These are phyloP conservation scores for Tympanoctomys barrerae DNA, from an alignment of 2,797 vertebrate species.

Conservation along the genomic window DNA sequence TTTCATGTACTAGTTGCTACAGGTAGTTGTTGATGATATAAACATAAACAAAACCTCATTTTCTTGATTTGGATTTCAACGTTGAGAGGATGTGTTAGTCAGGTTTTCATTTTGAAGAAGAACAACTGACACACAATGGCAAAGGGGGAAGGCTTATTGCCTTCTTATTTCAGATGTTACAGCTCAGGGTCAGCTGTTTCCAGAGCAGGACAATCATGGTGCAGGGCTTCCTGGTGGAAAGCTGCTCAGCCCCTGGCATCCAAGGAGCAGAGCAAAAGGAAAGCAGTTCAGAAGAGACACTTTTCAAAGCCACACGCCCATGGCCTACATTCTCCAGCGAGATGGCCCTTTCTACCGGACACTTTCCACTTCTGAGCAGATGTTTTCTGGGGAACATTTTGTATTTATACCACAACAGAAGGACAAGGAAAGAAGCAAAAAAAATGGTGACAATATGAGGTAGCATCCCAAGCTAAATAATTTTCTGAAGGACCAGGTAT, in stretches of 20 bases:
- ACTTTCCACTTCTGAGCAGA: neutral
- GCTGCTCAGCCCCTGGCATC: neutral
- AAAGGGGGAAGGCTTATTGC: neutral
- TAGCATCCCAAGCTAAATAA: neutral
- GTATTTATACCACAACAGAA: neutral
- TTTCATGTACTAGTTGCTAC: neutral
- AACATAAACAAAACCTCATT: neutral
- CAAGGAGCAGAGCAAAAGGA: neutral
- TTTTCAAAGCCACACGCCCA: neutral
- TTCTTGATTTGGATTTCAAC: conserved; percentile 26
- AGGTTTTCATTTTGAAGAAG: neutral
- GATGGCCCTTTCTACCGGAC: neutral
- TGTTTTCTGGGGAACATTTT: neutral
- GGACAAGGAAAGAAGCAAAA: neutral
- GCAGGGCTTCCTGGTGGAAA: neutral
- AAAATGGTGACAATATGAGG: neutral
- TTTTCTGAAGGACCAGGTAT: neutral
- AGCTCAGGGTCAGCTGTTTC: neutral
- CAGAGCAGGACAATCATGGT: neutral
- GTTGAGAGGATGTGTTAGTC: neutral
- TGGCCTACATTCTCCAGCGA: neutral
- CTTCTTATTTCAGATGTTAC: neutral
- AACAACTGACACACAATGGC: neutral
- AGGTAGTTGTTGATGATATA: neutral
- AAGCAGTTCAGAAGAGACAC: neutral